Conservation (phyloP, 2,888 invertebrate genomes). For the Agrotis segetum region DNA sequence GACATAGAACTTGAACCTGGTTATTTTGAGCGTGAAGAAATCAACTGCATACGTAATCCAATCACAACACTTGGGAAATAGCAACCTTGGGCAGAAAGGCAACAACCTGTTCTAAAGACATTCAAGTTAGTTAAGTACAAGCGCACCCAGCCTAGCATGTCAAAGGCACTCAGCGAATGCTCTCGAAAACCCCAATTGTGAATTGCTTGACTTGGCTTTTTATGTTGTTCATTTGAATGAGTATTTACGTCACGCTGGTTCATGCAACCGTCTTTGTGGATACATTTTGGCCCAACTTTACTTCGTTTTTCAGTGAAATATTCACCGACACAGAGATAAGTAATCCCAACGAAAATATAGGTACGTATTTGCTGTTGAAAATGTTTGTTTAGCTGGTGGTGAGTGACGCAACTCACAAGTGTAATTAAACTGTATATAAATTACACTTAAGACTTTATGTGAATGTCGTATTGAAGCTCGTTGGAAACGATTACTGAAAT, state of each 20-base stretch:
- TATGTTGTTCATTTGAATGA: conserved; percentile 25
- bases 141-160: conserved; percentile 23
- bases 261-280: conserved; percentile 37
- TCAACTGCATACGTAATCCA: conserved; percentile 41
- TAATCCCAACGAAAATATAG: conserved; percentile 25
- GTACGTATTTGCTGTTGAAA: conserved; percentile 22
- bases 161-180: conserved; percentile 26
- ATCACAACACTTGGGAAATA: conserved; percentile 33
- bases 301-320: conserved; percentile 26
- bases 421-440: conserved; percentile 19
- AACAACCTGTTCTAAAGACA: conserved; percentile 43
- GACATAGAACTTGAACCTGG: conserved; percentile 62
- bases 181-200: conserved; percentile 45
- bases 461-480: not conserved
- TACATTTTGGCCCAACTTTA: conserved; percentile 12
- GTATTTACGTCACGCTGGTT: conserved; percentile 36
- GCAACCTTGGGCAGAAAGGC: conserved; percentile 40
- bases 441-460: conserved; percentile 6
- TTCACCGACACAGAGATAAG: conserved; percentile 32
- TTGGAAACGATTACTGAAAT: conserved; percentile 2
- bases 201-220: conserved; percentile 20
- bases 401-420: conserved; percentile 47
- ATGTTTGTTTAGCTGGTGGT: conserved; percentile 41
- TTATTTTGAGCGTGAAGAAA: conserved; percentile 45
- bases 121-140: conserved; percentile 23